Base-by-base conservation (phyloP, 2,797 vertebrate genomes). In the Sebastes hubbsi region DNA sequence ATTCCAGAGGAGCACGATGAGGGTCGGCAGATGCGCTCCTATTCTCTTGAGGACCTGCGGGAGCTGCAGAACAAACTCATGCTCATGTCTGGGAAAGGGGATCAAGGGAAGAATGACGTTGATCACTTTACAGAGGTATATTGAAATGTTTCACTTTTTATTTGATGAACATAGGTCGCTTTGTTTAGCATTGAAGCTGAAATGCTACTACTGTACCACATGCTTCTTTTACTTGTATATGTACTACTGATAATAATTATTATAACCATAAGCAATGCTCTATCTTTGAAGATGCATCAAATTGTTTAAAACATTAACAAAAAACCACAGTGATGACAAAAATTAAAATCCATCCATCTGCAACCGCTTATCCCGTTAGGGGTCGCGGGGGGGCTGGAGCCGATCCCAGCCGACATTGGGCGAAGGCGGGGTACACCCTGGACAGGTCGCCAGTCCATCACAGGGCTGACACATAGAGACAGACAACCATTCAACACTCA, bases 31-130 rank as follows among this genome's bases (percentile, higher is more conserved):
- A 75, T 62, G 0, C 94, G 96, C 24, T 59, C 42, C 8, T 99
- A 97, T 83, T 96, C 96, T 0, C 92, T 98, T 3, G 97, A 98
- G 18, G 98, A 99, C 58, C 94, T 99, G 24, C 92, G 94, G 4
- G 99, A 99, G 22, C 95, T 99, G 58, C 95, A 99, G 86, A 99
- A 99, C 92, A 99, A 99, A 80, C 95, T 99, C 59, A 99, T 99
- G 98, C 96, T 99, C 9, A 98, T 99, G 98, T 99, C 99, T 0
- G 96, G 97, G 20, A 98, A 97, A 94, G 97, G 95, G 16, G 98
- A 99, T 54, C 97, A 98, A 88, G 96, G 94, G 29, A 95, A 95
- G 6, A 61, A 82, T 71, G 98, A 98, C 83, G 98, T 99, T 70
- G 97, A 99, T 69, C 94, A 85, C 36, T 99, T 99, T 92, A 96